Evolutionary conservation across 37 sponge, comb jelly and placozoan species (phyloP).

Genomic region (Mnemiopsis leidyi): DNA sequence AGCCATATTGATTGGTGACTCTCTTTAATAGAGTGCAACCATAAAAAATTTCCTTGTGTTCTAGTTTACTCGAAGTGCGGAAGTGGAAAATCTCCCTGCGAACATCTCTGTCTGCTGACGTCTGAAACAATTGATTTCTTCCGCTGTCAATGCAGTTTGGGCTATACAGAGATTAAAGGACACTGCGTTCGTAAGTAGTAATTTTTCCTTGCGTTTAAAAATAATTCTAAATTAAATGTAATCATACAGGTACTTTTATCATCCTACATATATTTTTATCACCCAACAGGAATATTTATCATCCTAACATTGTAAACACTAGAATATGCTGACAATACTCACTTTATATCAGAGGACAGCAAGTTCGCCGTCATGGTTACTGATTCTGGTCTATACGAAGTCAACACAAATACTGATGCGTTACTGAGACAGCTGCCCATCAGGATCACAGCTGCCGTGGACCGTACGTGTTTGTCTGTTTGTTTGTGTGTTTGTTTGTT

Average conservation of each 20-base stretch:
- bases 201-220: too few species aligned
- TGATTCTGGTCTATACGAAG: constrained; percentile 8
- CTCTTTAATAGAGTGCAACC: too few species aligned
- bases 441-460: neutral
- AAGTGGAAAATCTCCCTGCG: neutral
- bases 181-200: constrained; percentile 47
- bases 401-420: neutral
- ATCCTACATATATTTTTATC: too few species aligned
- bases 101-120: constrained; percentile 33
- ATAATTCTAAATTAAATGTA: too few species aligned
- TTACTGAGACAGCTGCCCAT: neutral
- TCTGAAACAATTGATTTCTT: neutral
- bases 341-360: constrained; percentile 25
- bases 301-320: too few species aligned
- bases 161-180: neutral
- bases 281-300: too few species aligned
- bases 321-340: too few species aligned
- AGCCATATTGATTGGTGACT: too few species aligned
- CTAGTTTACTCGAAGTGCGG: constrained; percentile 18
- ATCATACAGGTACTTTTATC: too few species aligned
- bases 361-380: constrained; percentile 28
- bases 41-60: constrained; percentile 28
- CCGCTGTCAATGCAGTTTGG: neutral
- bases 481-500: neutral
- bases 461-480: neutral